phyloP scores from a whole-genome alignment of 2,797 vertebrate genomes.

The Chelon auratus region DNA sequence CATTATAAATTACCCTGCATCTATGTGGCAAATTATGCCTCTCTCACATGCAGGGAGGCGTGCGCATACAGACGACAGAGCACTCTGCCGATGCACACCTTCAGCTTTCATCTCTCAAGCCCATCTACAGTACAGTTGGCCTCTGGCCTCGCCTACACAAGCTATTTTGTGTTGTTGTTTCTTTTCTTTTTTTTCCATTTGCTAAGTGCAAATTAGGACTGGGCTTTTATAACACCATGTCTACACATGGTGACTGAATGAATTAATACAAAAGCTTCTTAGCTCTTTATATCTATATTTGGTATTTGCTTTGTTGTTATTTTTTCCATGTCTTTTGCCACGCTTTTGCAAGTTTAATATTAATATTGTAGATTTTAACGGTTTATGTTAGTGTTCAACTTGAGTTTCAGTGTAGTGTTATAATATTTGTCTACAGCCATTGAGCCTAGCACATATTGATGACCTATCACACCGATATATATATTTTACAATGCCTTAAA shows the following conservation, averaged over 20 bases:
- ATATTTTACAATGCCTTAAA: not conserved
- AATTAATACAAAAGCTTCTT: slow-evolving; percentile 8
- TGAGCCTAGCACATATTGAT: not conserved
- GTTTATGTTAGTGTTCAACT: not conserved
- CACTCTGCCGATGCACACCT: slow-evolving; percentile 42
- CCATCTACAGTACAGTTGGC: slow-evolving; percentile 51
- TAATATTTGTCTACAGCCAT: not conserved
- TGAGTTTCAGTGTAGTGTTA: not conserved
- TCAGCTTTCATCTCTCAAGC: slow-evolving; percentile 65
- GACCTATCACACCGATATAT: not conserved
- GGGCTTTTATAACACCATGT: slow-evolving; percentile 22
- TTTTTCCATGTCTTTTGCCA: not conserved
- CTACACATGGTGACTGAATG: slow-evolving; percentile 12
- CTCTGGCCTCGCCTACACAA: slow-evolving; percentile 67
- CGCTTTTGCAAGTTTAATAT: not conserved
- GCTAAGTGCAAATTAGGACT: slow-evolving; percentile 62
- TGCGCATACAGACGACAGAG: slow-evolving; percentile 23
- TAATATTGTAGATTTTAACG: not conserved
- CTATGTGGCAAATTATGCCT: slow-evolving; percentile 23
- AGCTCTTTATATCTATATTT: not conserved
- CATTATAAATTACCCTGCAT: slow-evolving; percentile 41
- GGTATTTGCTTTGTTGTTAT: not conserved
- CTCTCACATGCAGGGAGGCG: slow-evolving; percentile 19
- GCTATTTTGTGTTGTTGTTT: slow-evolving; percentile 60
- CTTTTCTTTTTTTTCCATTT: slow-evolving; percentile 41